These are phyloP conservation scores for Mantis religiosa DNA, from an alignment of 2,888 invertebrate genomes.

Conservation along the genomic window DNA sequence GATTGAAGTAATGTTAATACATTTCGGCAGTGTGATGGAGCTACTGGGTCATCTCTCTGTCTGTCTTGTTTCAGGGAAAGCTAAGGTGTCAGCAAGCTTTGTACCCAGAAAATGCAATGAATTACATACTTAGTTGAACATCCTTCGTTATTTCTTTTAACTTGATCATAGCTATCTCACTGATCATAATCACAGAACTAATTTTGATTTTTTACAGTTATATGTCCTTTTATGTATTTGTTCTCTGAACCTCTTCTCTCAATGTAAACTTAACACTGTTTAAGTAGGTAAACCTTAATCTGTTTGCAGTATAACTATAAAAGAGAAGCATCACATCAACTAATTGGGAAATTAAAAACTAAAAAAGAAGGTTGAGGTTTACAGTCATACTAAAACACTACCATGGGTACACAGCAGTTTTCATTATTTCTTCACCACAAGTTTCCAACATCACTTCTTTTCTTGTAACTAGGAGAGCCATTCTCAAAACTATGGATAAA, in stretches of 20 bases:
- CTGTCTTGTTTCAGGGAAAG: background rate
- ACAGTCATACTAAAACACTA: background rate
- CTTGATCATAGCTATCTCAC: too few species aligned
- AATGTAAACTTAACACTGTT: too few species aligned
- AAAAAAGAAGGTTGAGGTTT: background rate
- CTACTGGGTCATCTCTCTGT: background rate
- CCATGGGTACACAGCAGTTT: background rate
- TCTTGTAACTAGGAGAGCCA: background rate
- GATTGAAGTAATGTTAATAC: background rate
- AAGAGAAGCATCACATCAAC: background rate
- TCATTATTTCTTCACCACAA: background rate
- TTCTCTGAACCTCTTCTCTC: background rate
- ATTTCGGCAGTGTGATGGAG: slow-evolving; percentile 5
- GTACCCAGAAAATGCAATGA: background rate
- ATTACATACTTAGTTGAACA: background rate
- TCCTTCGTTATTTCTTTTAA: background rate
- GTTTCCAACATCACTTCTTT: background rate
- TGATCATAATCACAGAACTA: too few species aligned
- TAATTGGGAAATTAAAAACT: background rate
- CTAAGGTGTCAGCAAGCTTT: background rate
- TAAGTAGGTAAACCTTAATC: too few species aligned
- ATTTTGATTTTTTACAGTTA: background rate
- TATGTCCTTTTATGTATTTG: background rate
- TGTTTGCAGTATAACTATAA: background rate
- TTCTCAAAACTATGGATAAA: background rate